phyloP scores from a whole-genome alignment of 2,888 invertebrate genomes.

The Reticulitermes lucifugus region DNA sequence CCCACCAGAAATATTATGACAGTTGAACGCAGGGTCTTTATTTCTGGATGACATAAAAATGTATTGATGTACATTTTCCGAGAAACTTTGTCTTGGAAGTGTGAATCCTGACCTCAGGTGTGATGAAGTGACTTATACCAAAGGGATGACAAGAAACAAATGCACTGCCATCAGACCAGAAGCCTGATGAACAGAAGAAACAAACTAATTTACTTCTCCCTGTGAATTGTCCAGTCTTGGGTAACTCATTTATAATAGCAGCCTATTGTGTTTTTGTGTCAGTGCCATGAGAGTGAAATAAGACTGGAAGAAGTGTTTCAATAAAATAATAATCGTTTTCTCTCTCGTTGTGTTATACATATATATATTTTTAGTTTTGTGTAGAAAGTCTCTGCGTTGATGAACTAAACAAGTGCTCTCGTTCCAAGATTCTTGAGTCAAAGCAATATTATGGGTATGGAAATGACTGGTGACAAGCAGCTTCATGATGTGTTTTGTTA shows the following conservation, averaged over 20 bases:
- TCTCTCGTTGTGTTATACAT: slow-evolving; percentile 22
- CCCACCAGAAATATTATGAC: not conserved
- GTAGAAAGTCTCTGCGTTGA: not conserved
- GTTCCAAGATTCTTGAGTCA: not conserved
- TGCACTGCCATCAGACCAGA: no score
- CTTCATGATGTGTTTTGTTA: not conserved
- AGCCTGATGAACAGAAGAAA: not conserved
- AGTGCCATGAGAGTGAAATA: slow-evolving; percentile 30
- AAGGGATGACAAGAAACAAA: no score
- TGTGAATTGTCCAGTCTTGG: slow-evolving; percentile 29
- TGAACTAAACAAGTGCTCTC: not conserved
- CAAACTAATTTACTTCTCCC: not conserved
- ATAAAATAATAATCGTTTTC: not conserved
- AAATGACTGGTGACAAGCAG: not conserved
- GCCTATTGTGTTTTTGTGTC: slow-evolving; percentile 23
- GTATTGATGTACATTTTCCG: not conserved
- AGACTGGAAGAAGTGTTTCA: slow-evolving; percentile 14
- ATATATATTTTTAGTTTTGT: not conserved
- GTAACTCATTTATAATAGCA: slow-evolving; percentile 5
- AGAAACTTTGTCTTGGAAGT: not conserved
- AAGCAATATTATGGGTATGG: slow-evolving; percentile 3
- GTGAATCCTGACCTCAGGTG: not conserved
- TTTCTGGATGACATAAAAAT: not conserved
- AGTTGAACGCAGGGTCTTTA: not conserved
- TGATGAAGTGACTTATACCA: not conserved